Evolutionary conservation across 2,113 vertebrate species (phyloP).

Genomic region (Chaetodon trifascialis): DNA sequence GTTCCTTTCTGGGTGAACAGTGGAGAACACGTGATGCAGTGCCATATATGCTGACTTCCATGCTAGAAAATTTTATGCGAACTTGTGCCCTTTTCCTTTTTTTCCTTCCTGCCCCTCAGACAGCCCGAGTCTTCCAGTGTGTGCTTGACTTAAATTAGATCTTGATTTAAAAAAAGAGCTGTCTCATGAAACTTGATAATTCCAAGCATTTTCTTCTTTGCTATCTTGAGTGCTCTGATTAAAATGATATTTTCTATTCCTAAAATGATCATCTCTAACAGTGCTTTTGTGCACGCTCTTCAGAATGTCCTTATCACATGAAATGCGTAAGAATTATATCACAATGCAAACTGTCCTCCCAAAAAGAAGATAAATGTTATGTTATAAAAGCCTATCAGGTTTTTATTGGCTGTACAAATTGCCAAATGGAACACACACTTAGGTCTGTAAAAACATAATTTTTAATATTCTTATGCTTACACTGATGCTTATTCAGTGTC

Average conservation of each 20-base stretch:
- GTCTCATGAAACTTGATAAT: not conserved
- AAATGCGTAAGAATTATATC: not conserved
- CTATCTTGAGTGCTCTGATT: not conserved
- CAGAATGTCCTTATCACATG: not conserved
- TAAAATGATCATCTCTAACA: not conserved
- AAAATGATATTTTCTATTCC: not conserved
- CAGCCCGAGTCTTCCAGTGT: not conserved
- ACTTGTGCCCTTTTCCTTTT: too few relatives aligned
- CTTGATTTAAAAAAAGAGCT: not conserved
- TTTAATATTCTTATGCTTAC: constrained; percentile 11
- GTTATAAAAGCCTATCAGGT: not conserved
- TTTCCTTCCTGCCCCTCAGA: too few relatives aligned
- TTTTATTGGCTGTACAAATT: not conserved
- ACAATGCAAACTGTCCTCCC: not conserved
- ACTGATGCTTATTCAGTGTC: not conserved
- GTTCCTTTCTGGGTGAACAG: too few relatives aligned
- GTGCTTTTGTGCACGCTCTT: not conserved
- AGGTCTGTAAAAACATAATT: not conserved
- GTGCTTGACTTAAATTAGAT: not conserved
- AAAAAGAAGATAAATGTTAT: not conserved
- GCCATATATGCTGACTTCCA: too few relatives aligned
- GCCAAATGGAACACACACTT: not conserved
- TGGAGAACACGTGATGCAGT: too few relatives aligned
- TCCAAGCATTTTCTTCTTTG: not conserved
- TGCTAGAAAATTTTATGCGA: too few relatives aligned